Evolutionary conservation across 2,888 invertebrate genomes (phyloP), one percentile per base, ranked within the genome.

Genomic region (Drosophila multiciliata): DNA sequence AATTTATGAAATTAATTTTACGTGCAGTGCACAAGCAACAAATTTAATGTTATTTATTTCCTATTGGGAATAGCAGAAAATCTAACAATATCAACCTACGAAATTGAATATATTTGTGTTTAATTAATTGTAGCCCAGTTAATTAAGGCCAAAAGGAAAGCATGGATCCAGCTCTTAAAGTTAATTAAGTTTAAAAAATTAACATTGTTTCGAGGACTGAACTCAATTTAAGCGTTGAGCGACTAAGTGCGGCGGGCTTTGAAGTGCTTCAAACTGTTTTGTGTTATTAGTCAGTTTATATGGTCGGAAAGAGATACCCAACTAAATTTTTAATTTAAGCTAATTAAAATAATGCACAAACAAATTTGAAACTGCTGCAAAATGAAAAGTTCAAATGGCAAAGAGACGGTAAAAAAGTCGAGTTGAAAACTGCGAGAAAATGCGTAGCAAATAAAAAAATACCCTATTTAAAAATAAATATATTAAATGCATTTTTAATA

Each of bases 291-390:
- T 36, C 62, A 54, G 49, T 36, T 61, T 45, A 29, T 12, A 20
- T 50, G 38, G 29, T 23, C 53, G 29, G 48, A 48, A n/a, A 20
- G 45, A 42, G 33, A 55, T 52, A 48, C 53, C 49, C 38, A 38
- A 73, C 78, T 78, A 59, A 66, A 77, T 74, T 73, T 75, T 66
- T 66, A 64, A 83, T 77, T 81, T 68, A 20, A 61, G 60, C 74
- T 77, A 79, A 85, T 83, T 83, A 75, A 63, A 75, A 70, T 15
- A 66, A 61, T 54, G 42, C 52, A 66, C 69, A 82, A 82, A 71
- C 36, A 50, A 72, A 78, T 61, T 66, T 58, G 12, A 66, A 58
- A 75, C 62, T 55, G 48, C 17, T 66, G 55, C 26, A 62, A 61
- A 74, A 64, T 53, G 32, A 26, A 63, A 67, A 53, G 50, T 53